Evolutionary conservation across 2,113 vertebrate species (phyloP).

Genomic region (Canis aureus): DNA sequence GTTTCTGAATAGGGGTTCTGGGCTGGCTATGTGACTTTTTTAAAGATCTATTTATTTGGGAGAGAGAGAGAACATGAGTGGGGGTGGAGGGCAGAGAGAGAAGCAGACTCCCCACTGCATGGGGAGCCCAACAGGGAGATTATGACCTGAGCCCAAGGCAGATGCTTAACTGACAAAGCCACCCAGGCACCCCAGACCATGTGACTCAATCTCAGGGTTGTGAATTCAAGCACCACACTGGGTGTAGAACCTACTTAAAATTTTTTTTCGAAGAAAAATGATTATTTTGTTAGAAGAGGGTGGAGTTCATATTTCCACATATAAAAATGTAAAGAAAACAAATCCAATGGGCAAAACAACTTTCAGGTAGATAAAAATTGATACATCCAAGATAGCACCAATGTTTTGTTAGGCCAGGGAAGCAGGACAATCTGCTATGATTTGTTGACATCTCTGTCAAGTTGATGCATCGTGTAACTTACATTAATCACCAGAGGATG

Average conservation of each 20-base stretch:
- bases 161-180: no score
- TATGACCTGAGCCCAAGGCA: no score
- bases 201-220: background rate
- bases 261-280: background rate
- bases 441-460: background rate
- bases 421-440: background rate
- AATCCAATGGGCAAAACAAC: background rate
- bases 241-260: background rate
- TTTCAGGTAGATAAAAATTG: background rate
- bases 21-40: background rate
- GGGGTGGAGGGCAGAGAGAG: no score
- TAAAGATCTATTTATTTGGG: no score
- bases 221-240: background rate
- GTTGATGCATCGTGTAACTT: background rate
- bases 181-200: no score
- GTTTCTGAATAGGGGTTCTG: background rate
- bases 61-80: no score
- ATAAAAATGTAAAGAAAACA: background rate
- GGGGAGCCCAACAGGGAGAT: no score
- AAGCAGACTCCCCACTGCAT: no score
- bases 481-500: accelerated
- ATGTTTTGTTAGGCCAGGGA: background rate
- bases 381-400: background rate
- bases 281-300: background rate
- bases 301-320: background rate